Evolutionary conservation across 2,888 invertebrate species (phyloP).

Genomic region (Monochamus alternatus): DNA sequence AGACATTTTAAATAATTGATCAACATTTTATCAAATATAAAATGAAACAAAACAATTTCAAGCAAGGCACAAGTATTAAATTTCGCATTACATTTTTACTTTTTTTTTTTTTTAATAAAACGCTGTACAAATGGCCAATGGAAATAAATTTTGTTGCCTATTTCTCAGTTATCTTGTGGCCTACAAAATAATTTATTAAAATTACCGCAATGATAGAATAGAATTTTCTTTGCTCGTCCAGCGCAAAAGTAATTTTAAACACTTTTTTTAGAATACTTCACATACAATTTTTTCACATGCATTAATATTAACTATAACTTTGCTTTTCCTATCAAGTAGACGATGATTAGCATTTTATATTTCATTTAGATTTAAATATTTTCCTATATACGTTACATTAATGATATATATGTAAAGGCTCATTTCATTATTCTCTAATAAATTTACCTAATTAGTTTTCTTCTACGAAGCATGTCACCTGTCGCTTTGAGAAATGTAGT

Average conservation of each 20-base stretch:
- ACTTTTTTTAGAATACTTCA: slow-evolving; percentile 29
- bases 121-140: too few relatives aligned
- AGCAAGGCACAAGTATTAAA: too few relatives aligned
- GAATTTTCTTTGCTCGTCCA: slow-evolving; percentile 13
- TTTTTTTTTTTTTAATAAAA: too few relatives aligned
- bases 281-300: slow-evolving; percentile 35
- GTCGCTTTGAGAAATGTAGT: slow-evolving; percentile 15
- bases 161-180: too few relatives aligned
- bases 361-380: slow-evolving; percentile 36
- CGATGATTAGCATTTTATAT: slow-evolving; percentile 31
- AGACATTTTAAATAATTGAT: too few relatives aligned
- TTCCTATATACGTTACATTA: slow-evolving; percentile 37
- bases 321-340: slow-evolving; percentile 36
- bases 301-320: slow-evolving; percentile 35
- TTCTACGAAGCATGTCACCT: slow-evolving; percentile 21
- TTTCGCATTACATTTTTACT: too few relatives aligned
- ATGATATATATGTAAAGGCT: slow-evolving; percentile 37
- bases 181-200: slow-evolving; percentile 4
- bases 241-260: slow-evolving; percentile 25
- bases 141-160: too few relatives aligned
- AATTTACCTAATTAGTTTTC: slow-evolving; percentile 28
- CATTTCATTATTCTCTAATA: slow-evolving; percentile 33
- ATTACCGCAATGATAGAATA: neutral
- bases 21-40: too few relatives aligned
- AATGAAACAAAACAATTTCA: too few relatives aligned